Evolutionary conservation across 2,888 invertebrate genomes (phyloP), one percentile per base, ranked within the genome.

Genomic region (Anagyrus pseudococci): DNA sequence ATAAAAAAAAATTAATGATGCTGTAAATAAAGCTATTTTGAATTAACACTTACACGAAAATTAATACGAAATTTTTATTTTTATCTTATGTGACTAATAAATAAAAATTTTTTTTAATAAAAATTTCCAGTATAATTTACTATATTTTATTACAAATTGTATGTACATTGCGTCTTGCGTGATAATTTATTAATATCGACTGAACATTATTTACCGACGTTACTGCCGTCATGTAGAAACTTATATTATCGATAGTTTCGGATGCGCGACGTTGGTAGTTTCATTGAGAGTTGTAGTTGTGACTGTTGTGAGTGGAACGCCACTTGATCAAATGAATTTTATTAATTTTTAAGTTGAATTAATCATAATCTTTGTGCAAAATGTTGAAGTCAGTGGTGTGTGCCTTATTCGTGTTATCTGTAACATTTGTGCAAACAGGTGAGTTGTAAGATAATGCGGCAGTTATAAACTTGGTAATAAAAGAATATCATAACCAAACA

Each of bases 401-500:
- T n/a, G 4, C 49, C 22, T 43, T 22, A 4, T 23, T 66, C 4
- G 20, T 62, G 1, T 43, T 55, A 7, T 37, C 15, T 37, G 43
- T 41, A 43, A 3, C 43, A 23, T 44, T 58, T 1, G 43, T 48
- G 17, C 52, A 55, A 26, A 54, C 41, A 47, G 62, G 65, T 50
- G 48, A 62, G 47, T 58, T 4, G 19, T 1, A 6, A 50, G 19
- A 48, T 19, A 20, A 20, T 48, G n/a, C 7, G 4, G 4, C 2
- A n/a, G 3, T 25, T 7, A 15, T 48, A 26, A 2, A 43, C 4
- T 43, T 2, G 15, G 15, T 29, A 6, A 48, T 2, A 2, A n/a
- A n/a, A n/a, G n/a, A 13, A 52, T 41, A 3, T 43, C 49, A 50
- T 65, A 65, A 65, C 61, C 65, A 55, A 58, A 58, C 46, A 47